phyloP scores from a whole-genome alignment of 1,140 invertebrate species.

The Panagrolaimus sp. region DNA sequence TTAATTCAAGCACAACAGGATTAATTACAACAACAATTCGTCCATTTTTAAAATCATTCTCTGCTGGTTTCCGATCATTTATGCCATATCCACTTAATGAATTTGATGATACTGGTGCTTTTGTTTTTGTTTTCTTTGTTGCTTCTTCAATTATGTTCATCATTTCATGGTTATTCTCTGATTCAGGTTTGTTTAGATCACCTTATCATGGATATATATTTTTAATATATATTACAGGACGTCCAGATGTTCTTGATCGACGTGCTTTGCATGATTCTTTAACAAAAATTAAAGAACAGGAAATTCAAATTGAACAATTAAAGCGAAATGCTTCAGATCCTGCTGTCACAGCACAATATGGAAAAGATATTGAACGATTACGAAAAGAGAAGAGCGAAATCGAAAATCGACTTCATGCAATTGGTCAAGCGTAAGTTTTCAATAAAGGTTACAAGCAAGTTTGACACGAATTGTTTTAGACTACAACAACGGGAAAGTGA shows the following conservation, averaged over 20 bases:
- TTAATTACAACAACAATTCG: constrained; percentile 10
- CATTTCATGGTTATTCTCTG: not conserved
- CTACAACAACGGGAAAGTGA: not conserved
- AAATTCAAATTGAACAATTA: not conserved
- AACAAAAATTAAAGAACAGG: not conserved
- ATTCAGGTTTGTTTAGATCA: not conserved
- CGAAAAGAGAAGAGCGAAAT: not conserved
- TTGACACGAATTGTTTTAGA: too few species aligned
- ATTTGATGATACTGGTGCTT: constrained; percentile 9
- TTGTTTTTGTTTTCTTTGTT: not conserved
- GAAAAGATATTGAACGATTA: not conserved
- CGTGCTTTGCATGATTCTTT: constrained; percentile 1
- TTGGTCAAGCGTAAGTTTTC: too few species aligned
- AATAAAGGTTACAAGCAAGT: too few species aligned
- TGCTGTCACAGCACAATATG: constrained; percentile 2
- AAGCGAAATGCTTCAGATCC: constrained; percentile 2
- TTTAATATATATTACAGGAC: not conserved
- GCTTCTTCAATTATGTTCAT: not conserved
- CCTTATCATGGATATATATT: too few species aligned
- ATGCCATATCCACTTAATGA: not conserved
- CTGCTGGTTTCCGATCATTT: not conserved
- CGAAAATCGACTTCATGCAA: not conserved
- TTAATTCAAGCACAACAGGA: not conserved
- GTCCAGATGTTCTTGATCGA: constrained; percentile 7
- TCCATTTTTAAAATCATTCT: constrained; percentile 2